Evolutionary conservation across 1,140 invertebrate genomes (phyloP).

Genomic region (Riptortus pedestris): DNA sequence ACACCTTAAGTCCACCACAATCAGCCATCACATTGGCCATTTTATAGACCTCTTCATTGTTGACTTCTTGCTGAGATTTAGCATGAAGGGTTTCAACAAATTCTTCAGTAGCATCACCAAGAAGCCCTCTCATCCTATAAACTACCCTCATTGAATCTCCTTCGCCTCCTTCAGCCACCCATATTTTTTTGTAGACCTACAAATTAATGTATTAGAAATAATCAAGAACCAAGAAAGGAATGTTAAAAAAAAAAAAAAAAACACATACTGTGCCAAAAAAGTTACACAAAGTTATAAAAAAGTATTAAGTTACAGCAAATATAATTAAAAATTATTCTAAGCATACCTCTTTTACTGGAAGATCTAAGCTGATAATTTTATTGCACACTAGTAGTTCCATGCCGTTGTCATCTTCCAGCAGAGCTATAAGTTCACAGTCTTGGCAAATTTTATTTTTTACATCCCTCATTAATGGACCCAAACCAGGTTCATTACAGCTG

Average conservation of each 20-base stretch:
- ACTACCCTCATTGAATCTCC: constrained; percentile 83
- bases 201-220: too few relatives aligned
- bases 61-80: constrained; percentile 80
- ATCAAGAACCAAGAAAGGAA: too few relatives aligned
- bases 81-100: constrained; percentile 85
- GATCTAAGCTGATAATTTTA: constrained; percentile 93
- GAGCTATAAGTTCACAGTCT: constrained; percentile 91
- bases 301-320: too few relatives aligned
- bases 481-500: constrained; percentile 80
- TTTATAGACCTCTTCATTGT: constrained; percentile 88
- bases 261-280: too few relatives aligned
- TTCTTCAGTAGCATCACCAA: constrained; percentile 96
- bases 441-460: constrained; percentile 97
- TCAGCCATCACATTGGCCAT: constrained; percentile 65
- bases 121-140: constrained; percentile 92
- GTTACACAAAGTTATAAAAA: too few relatives aligned
- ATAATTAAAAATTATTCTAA: too few relatives aligned
- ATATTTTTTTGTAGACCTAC: constrained; percentile 57
- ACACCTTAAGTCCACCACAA: constrained; percentile 74
- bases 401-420: constrained; percentile 94
- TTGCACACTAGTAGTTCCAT: constrained; percentile 98
- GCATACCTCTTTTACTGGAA: constrained; percentile 88
- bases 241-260: too few relatives aligned
- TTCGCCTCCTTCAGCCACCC: constrained; percentile 34
- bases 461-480: constrained; percentile 94